phyloP scores from a whole-genome alignment of 2,113 vertebrate genomes.

The Pangasianodon gigas region DNA sequence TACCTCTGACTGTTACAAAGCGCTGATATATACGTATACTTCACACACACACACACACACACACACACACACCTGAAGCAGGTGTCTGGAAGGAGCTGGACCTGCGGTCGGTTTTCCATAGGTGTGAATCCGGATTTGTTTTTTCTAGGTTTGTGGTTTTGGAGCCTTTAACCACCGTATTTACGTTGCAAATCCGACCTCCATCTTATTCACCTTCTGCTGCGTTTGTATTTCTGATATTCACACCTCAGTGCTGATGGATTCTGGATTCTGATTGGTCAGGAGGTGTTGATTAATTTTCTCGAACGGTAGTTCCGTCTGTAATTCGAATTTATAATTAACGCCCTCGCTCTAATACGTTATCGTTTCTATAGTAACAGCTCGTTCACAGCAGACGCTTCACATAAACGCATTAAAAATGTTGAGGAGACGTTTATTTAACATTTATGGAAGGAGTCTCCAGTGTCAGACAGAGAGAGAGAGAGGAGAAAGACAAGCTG shows the following conservation, averaged over 20 bases:
- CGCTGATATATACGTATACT: neutral
- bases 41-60: neutral
- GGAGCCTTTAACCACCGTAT: neutral
- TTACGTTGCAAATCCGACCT: neutral
- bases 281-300: neutral
- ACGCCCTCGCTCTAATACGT: neutral
- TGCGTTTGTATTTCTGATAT: neutral
- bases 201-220: neutral
- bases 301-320: rapidly evolving
- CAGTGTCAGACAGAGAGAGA: neutral
- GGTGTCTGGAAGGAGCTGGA: neutral
- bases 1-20: too few species aligned
- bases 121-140: neutral
- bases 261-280: neutral
- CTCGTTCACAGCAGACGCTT: neutral
- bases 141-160: neutral
- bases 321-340: neutral
- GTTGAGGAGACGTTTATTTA: neutral
- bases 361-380: neutral
- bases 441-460: neutral
- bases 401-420: too few species aligned
- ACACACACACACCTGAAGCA: neutral
- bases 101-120: neutral
- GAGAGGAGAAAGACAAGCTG: neutral
- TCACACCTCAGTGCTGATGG: neutral